Base-by-base conservation (phyloP, 2,113 vertebrate species). In the Sinocyclocheilus anshuiensis region DNA sequence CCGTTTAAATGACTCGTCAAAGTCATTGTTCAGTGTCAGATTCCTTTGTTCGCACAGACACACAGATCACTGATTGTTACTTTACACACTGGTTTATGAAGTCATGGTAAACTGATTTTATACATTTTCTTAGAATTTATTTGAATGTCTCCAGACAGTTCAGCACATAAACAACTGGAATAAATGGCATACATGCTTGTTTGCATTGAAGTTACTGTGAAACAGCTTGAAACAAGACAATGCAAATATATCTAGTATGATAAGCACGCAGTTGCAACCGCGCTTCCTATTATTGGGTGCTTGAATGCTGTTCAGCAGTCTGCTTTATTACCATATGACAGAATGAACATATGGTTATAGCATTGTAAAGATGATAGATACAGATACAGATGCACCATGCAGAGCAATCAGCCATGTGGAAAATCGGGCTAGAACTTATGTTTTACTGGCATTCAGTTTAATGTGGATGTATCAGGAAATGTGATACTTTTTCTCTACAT, bases 1-100 rank as follows among this genome's bases (percentile, higher is more conserved):
- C 22, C 71, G 81, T 84, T 84, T 72, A 88, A 53, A 84, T 50
- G 75, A 72, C 67, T 77, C 65, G 59, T 81, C 59, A 81, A 81
- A 67, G 84, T 61, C 36, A 81, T 48, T 53, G 71, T 86, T 74
- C 59, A 20, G 65, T 61, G 36, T 65, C 59, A 39, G 33, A 42
- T 13, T 59, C 29, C 42, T 80, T 57, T 33, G 29, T 33, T 33
- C 29, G 29, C 3, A 33, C 29, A 33, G 29, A 33, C 29, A 22
- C 26, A 42, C 7, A 39, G 7, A 39, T 39, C 39, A 39, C 39
- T 39, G 39, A 39, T 7, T 39, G 39, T 39, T 39, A 39, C 39
- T 39, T 39, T 39, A 39, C 39, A 39, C 8, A 20, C 69, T n/a
- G 16, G 7, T 71, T 71, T 71, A 74, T n/a, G 18, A n/a, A 39